phyloP scores from a whole-genome alignment of 2,113 vertebrate species.

The Anhinga anhinga region DNA sequence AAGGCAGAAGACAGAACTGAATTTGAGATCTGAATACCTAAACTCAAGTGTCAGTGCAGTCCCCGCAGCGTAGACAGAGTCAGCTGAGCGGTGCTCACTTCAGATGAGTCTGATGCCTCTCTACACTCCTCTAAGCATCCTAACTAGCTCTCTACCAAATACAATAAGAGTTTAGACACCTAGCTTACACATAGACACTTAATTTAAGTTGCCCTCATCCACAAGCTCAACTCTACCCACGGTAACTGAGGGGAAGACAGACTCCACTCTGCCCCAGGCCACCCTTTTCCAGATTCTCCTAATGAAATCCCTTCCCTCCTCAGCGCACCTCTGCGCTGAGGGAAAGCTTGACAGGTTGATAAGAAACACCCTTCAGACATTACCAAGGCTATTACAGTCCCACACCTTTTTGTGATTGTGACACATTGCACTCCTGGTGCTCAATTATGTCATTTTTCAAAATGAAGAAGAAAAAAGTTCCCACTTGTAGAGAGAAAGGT shows the following conservation, averaged over 20 bases:
- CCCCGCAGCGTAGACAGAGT: neutral
- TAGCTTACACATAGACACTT: neutral
- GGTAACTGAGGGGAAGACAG: neutral
- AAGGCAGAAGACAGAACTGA: neutral
- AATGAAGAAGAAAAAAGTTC: neutral
- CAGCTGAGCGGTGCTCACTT: neutral
- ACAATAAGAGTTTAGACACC: neutral
- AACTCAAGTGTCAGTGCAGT: neutral
- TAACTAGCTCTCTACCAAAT: neutral
- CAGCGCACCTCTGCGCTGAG: neutral
- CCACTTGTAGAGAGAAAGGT: neutral
- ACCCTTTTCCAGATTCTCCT: neutral
- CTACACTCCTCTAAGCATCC: fast-evolving
- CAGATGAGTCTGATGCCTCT: neutral
- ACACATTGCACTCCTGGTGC: neutral
- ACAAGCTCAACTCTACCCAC: neutral
- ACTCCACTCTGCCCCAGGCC: neutral
- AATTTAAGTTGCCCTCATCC: neutral
- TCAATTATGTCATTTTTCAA: neutral
- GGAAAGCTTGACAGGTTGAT: neutral
- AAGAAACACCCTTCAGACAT: neutral
- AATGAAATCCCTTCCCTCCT: neutral
- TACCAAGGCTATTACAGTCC: neutral
- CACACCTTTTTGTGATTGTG: neutral
- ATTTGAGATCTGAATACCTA: neutral